Evolutionary conservation across 2,888 invertebrate genomes (phyloP).

Genomic region (Blastobasis adustella): DNA sequence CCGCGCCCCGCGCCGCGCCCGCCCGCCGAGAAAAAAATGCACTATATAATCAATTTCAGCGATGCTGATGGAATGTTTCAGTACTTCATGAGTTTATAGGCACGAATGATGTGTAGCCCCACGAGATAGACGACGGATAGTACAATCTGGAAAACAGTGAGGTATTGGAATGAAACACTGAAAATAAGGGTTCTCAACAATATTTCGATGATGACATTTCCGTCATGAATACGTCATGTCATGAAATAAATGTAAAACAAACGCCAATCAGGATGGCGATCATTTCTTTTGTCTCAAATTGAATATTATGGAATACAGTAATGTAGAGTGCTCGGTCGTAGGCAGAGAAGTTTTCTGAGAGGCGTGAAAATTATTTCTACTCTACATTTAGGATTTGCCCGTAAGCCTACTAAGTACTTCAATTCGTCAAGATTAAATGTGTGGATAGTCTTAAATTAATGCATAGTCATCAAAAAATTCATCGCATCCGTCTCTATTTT

Average conservation of each 20-base stretch:
- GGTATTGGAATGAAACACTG: background rate
- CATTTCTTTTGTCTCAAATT: background rate
- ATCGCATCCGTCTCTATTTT: no score
- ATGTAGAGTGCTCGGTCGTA: no score
- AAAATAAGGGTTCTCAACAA: conserved; percentile 2
- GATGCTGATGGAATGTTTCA: conserved; percentile 39
- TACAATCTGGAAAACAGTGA: no score
- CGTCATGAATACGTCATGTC: background rate
- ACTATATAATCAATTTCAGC: conserved; percentile 66
- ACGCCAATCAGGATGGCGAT: background rate
- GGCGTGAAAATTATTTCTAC: no score
- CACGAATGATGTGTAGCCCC: conserved; percentile 1
- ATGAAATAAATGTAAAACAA: background rate
- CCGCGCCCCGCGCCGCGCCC: conserved; percentile 41
- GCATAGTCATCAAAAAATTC: no score
- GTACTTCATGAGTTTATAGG: conserved; percentile 25
- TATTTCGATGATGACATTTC: background rate
- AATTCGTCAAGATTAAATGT: no score
- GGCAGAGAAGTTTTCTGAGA: no score
- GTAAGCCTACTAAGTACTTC: no score
- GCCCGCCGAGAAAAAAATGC: conserved; percentile 52
- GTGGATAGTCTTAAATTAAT: no score
- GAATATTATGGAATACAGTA: no score
- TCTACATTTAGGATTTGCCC: no score
- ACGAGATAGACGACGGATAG: no score